Base-by-base conservation (phyloP, 2,888 invertebrate species). In the Fissipunctia ypsillon region DNA sequence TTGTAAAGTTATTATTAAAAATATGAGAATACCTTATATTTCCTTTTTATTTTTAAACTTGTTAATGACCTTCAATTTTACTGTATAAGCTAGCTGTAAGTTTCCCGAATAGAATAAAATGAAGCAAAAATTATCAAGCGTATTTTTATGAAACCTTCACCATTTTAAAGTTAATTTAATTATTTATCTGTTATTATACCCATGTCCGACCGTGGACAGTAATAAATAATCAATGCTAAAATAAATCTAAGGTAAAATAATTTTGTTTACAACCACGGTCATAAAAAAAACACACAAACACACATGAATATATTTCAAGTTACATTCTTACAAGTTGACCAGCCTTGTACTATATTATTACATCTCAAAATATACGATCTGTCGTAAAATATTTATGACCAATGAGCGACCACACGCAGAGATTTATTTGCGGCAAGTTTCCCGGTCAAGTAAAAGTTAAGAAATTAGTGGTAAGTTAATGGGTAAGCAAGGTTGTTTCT, bases 301-400 rank as follows among this genome's bases (percentile, higher is more conserved):
- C 25, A 60, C 38, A 28, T 5, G 6, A 22, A 31, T 50, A 65
- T 61, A 69, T 66, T 68, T 72, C 50, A 84, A 73, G 56, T 65
- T 54, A 77, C 67, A 59, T 63, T 67, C 56, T 76, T 68, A 57
- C 73, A 50, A 81, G 57, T 71, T 12, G 25, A 52, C 57, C 31
- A 80, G 25, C 65, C 78, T 69, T 81, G 83, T 81, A 76, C 80
- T 57, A 79, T 73, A 80, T 81, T 76, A 79, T 76, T 77, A 81
- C 76, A 69, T 65, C 63, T 75, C 68, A 64, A 77, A 80, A 85
- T 76, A 85, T 77, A 85, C 70, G 64, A 22, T 67, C 25, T 38
- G 70, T 78, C 87, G 73, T 85, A 73, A 85, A 84, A 81, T 84
- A 84, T 86, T 83, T 76, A 76, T 76, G 76, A 70, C 59, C 73